These are phyloP conservation scores for Ellobium chinense DNA, from an alignment of 2,888 invertebrate genomes.

Conservation along the genomic window DNA sequence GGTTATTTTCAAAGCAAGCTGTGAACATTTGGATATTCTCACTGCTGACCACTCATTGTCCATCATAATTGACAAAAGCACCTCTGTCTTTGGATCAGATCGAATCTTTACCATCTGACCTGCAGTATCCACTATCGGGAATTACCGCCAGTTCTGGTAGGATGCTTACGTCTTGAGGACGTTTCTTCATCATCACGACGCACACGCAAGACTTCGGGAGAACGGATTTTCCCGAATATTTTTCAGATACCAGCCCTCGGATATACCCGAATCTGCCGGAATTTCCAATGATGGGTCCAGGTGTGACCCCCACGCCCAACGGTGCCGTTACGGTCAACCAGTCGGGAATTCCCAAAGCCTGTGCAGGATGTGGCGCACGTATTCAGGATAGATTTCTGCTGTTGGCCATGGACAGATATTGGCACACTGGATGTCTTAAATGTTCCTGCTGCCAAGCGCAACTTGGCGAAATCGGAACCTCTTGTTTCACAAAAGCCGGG, in stretches of 20 bases:
- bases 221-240: too few relatives aligned
- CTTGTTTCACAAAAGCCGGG: constrained; percentile 94
- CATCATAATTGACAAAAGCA: too few relatives aligned
- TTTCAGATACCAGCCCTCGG: constrained; percentile 2
- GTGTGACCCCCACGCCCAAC: constrained; percentile 24
- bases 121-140: too few relatives aligned
- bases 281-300: constrained; percentile 31
- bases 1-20: too few relatives aligned
- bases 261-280: background rate
- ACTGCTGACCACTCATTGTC: too few relatives aligned
- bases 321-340: constrained; percentile 31
- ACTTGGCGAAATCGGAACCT: constrained; percentile 93
- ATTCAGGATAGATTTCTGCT: constrained; percentile 94
- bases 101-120: too few relatives aligned
- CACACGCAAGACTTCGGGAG: background rate
- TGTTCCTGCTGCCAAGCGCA: constrained; percentile 94
- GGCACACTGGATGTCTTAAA: constrained; percentile 97
- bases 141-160: too few relatives aligned
- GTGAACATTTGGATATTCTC: too few relatives aligned
- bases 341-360: constrained; percentile 79
- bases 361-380: constrained; percentile 93
- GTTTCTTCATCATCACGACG: background rate
- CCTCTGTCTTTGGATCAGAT: too few relatives aligned
- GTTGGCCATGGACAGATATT: constrained; percentile 95
- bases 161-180: too few relatives aligned